phyloP scores from a whole-genome alignment of 2,888 invertebrate genomes.

The Mesopsocus fuscifrons region DNA sequence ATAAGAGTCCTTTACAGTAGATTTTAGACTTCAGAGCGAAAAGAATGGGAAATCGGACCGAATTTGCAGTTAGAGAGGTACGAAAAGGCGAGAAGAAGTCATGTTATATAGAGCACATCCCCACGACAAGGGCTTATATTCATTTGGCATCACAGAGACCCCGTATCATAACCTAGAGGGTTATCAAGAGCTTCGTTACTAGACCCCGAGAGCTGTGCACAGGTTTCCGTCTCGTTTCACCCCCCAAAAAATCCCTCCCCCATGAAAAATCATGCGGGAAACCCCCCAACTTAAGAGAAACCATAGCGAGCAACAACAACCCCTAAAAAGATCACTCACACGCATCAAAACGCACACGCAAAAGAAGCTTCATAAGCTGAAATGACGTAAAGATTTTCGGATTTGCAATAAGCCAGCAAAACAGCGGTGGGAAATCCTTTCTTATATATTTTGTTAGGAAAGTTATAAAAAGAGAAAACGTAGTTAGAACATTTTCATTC shows the following conservation, averaged over 20 bases:
- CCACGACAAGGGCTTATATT: slow-evolving; percentile 3
- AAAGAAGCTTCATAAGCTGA: too few species aligned
- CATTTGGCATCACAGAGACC: slow-evolving; percentile 5
- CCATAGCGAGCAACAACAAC: too few species aligned
- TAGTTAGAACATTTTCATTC: slow-evolving; percentile 10
- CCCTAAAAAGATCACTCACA: too few species aligned
- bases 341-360: too few species aligned
- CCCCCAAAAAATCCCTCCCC: background rate
- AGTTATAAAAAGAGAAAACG: slow-evolving; percentile 10
- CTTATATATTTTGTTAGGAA: slow-evolving; percentile 11
- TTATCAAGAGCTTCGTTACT: slow-evolving; percentile 9
- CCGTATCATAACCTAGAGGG: slow-evolving; percentile 10
- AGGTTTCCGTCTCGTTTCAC: slow-evolving; percentile 1
- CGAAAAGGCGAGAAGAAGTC: too few species aligned
- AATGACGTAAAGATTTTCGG: slow-evolving; percentile 9
- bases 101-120: too few species aligned
- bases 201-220: slow-evolving; percentile 9
- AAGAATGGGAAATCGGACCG: too few species aligned
- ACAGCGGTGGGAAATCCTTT: slow-evolving; percentile 9
- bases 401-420: slow-evolving; percentile 10
- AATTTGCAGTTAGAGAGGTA: too few species aligned
- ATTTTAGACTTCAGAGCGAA: too few species aligned
- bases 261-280: background rate
- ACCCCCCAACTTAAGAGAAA: too few species aligned
- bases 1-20: too few species aligned